Percentiles rank a stretch among this genome's conserved stretches.
Evolutionary conservation across 2,797 vertebrate species (phyloP).

Genomic region (Gila robusta): DNA sequence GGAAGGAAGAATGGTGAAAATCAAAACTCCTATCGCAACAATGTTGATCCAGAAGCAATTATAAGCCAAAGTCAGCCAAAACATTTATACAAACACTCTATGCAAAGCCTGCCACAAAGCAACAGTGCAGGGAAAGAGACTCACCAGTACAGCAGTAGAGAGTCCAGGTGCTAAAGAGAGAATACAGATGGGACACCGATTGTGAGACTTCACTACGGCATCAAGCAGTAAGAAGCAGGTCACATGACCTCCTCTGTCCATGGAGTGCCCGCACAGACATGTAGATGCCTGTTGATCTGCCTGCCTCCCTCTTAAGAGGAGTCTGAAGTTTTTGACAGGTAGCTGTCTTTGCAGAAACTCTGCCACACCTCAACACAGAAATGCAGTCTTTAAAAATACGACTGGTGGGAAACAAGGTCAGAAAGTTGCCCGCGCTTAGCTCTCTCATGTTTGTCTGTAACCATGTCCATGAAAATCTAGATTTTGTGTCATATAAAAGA

Average conservation of each 20-base stretch:
- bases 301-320: not conserved
- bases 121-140: conserved; percentile 24
- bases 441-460: not conserved
- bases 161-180: conserved; percentile 37
- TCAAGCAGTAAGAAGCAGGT: conserved; percentile 39
- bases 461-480: not conserved
- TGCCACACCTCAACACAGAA: conserved; percentile 16
- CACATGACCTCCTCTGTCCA: conserved; percentile 55
- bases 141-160: conserved; percentile 28
- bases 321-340: not conserved
- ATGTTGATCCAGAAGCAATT: not conserved
- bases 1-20: conserved; percentile 36
- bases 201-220: conserved; percentile 43
- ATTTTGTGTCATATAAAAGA: not conserved
- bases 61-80: not conserved
- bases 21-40: not conserved
- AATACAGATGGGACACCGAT: conserved; percentile 53
- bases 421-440: not conserved
- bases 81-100: not conserved
- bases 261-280: conserved; percentile 56
- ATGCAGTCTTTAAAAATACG: not conserved
- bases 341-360: conserved; percentile 13
- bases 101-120: not conserved
- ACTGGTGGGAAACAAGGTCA: not conserved
- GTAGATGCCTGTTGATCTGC: conserved; percentile 59